Evolutionary conservation across 2,888 invertebrate species (phyloP), one percentile per base, ranked within the genome.

Genomic region (Stomorhina lunata): DNA sequence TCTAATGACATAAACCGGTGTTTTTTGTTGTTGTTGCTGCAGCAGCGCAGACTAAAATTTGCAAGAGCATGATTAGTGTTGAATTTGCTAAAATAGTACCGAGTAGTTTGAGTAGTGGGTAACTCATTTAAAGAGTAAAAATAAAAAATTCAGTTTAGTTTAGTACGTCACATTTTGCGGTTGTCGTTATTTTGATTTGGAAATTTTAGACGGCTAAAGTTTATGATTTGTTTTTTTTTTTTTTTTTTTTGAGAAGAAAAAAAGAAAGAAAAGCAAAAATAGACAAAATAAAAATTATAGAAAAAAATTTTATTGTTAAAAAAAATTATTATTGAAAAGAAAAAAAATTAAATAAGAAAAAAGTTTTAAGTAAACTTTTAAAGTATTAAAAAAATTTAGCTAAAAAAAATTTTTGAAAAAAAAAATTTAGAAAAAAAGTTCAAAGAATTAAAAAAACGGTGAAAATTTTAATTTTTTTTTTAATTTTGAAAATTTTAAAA

Each of bases 111-210:
- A 50, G 77, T 59, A 59, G 55, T 71, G 61, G 69, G 82, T 82
- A 71, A 50, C 69, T 71, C 40, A 29, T 45, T 12, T 55, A 71
- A 82, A 75, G 75, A 80, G 80, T 37, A 65, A 10, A 82, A 76
- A 17, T 80, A 59, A 65, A 76, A 77, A 75, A 76, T 83, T 86
- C 66, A 86, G 86, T 86, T 86, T 86, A 86, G 86, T 85, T 86
- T 86, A 86, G 86, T 85, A 85, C 85, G 86, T 85, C 86, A 85
- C 84, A 82, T 85, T 85, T 85, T 85, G 85, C 84, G 86, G 85
- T 86, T 80, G 80, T 69, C 73, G 63, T 78, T 72, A 40, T 63
- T 75, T 80, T 71, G 69, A 68, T 22, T 48, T 45, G 61, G 34
- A 34, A 63, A 12, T 17, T n/a, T n/a, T n/a, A n/a, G n/a, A n/a